Base-by-base conservation (phyloP, 2,888 invertebrate genomes). In the Apocheima hispidaria region DNA sequence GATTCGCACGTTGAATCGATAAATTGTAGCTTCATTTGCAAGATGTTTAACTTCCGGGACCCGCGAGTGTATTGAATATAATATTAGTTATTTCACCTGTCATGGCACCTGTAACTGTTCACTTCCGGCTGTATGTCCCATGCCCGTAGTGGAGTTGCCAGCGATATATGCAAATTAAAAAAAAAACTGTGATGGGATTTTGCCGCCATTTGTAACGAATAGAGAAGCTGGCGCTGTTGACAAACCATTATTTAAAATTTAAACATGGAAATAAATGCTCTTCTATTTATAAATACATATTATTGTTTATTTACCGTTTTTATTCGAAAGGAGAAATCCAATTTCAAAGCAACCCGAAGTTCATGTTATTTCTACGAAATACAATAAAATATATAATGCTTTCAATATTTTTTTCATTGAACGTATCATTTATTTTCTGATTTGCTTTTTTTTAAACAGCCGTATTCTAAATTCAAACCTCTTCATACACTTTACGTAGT, bases 1-100 rank as follows among this genome's bases (percentile, higher is more conserved):
- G 6, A 53, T 48, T 54, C 33, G 51, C 51, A 55, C 59, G 48
- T 44, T 38, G 62, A 68, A 65, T 60, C 33, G 18, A 38, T 60
- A 53, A 59, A 55, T 46, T 51, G 43, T 3, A 35, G 18, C 50
- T 60, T 65, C 62, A 73, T 75, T 74, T 68, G 70, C 71, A 73
- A 71, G 53, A 63, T 68, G 67, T 53, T 57, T 62, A 5, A 49
- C 66, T 74, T 77, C 74, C 75, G 72, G 71, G 69, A 63, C 53
- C 58, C 20, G 48, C 38, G 51, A 51, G 35, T 62, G 60, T 35
- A 46, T 54, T 61, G 68, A 74, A 72, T 69, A 20, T 64, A 60
- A 61, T 63, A 72, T 70, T 63, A 61, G 26, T 60, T 63, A 65
- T 65, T 67, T 67, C 72, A 72, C 70, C 72, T 72, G 70, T 66